Percentiles rank a stretch among this genome's conserved stretches.
Conservation (phyloP, 2,797 vertebrate genomes). For the Hippopotamyrus pictus region DNA sequence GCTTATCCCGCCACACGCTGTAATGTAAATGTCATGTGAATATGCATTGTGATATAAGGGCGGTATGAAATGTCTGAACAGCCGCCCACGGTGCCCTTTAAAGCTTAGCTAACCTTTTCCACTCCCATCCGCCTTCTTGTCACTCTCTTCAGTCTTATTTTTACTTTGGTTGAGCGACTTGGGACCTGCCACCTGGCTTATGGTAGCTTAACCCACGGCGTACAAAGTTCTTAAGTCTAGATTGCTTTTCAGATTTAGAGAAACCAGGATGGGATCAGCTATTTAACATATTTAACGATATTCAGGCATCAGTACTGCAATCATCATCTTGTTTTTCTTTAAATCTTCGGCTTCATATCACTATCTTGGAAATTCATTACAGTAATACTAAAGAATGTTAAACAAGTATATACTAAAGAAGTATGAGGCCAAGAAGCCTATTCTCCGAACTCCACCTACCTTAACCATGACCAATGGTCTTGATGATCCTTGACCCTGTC, state of each 20-base stretch:
- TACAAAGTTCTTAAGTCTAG: neutral
- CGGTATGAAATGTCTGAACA: neutral
- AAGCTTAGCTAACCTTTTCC: slow-evolving; percentile 3
- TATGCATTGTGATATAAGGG: neutral
- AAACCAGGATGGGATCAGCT: neutral
- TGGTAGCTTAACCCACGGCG: neutral
- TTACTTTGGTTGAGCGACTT: neutral
- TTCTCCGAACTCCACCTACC: neutral
- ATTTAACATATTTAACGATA: neutral
- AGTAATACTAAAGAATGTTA: neutral
- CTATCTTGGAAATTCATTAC: neutral
- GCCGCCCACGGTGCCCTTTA: neutral
- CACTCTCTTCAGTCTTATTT: neutral
- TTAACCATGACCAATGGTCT: neutral
- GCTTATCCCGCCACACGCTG: neutral
- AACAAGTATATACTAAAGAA: neutral
- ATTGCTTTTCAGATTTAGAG: neutral
- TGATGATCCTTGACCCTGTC: neutral
- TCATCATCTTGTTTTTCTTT: neutral
- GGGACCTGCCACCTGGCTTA: neutral
- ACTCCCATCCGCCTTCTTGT: neutral
- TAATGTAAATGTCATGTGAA: neutral
- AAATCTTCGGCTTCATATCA: neutral
- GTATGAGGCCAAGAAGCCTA: neutral
- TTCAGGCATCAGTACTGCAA: neutral